Base-by-base conservation (phyloP, 2,888 invertebrate genomes). In the Anodontia alba region DNA sequence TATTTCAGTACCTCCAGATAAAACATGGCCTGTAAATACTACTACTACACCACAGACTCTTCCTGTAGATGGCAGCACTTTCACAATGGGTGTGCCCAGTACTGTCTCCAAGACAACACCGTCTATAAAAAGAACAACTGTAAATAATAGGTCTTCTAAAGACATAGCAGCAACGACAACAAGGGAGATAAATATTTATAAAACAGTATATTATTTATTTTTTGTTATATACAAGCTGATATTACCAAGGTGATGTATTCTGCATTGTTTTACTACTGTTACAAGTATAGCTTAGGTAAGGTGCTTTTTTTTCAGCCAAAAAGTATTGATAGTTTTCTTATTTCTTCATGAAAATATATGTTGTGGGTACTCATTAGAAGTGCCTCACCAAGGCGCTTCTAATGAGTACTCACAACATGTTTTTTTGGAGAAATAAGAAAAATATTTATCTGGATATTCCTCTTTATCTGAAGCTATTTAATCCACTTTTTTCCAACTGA, bases 1-100 rank as follows among this genome's bases (percentile, higher is more conserved):
- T 38, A 38, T 76, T 85, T 74, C 80, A 86, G 86, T 80, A 54
- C 86, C 86, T 0, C 86, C 86, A 26, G 86, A 83, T 33, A 75
- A 42, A 66, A 26, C 29, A 8, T 33, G 31, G 10, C 46, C 43
- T 38, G 49, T n/a, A 42, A 67, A 46, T 54, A 38, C 54, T 38
- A 42, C 38, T 42, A 62, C 71, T 17, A 62, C 73, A 29, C 77
- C 86, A 79, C 81, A 75, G 77, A 73, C 77, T 71, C 43, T 46
- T 29, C 46, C 79, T 75, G 66, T 71, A 57, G 70, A 66, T 69
- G 72, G 62, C 77, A 83, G 51, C 62, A 74, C 70, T 72, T 51
- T 29, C 20, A n/a, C 20, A 70, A 49, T 62, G 67, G 73, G 42
- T 62, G 66, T 8, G 68, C 70, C 66, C 31, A 66, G n/a, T 26